Percentiles rank a stretch among this genome's conserved stretches.
Evolutionary conservation across 92 coral and sea anemone species (phyloP).

Genomic region (Epizoanthus illoricatus): DNA sequence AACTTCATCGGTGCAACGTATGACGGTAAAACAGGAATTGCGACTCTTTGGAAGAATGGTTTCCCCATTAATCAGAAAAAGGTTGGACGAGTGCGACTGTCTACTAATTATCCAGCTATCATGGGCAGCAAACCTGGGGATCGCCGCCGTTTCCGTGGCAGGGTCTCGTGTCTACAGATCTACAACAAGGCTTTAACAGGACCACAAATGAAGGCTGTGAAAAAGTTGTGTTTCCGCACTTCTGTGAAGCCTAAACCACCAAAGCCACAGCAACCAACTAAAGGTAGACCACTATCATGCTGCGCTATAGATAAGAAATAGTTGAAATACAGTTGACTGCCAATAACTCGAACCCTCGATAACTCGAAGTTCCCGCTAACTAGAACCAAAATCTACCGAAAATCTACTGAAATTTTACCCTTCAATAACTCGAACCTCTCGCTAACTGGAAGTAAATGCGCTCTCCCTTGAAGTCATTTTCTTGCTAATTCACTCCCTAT

Average conservation of each 20-base stretch:
- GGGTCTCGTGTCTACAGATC: conserved; percentile 69
- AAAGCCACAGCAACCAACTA: conserved; percentile 11
- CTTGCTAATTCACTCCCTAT: too few species aligned
- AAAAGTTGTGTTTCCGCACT: conserved; percentile 67
- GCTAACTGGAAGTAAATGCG: too few species aligned
- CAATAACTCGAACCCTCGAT: too few species aligned
- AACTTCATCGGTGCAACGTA: conserved; percentile 67
- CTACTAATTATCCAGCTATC: conserved; percentile 71
- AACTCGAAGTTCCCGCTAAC: too few species aligned
- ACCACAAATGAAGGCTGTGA: conserved; percentile 61
- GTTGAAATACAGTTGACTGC: too few species aligned
- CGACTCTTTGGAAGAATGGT: conserved; percentile 64
- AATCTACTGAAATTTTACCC: too few species aligned
- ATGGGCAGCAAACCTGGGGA: conserved; percentile 82
- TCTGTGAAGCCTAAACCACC: conserved; percentile 20
- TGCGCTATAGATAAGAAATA: too few species aligned
- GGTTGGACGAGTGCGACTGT: conserved; percentile 66
- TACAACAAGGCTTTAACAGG: conserved; percentile 70
- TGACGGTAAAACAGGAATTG: conserved; percentile 51
- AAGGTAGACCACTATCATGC: conserved; percentile 1
- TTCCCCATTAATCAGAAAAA: conserved; percentile 57
- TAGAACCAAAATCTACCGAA: too few species aligned
- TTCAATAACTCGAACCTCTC: too few species aligned
- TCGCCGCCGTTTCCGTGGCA: conserved; percentile 64
- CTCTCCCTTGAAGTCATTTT: too few species aligned